Percentiles rank a stretch among this genome's conserved stretches.
Evolutionary conservation across 1,140 invertebrate genomes (phyloP).

Genomic region (Vollenhovia emeryi): DNA sequence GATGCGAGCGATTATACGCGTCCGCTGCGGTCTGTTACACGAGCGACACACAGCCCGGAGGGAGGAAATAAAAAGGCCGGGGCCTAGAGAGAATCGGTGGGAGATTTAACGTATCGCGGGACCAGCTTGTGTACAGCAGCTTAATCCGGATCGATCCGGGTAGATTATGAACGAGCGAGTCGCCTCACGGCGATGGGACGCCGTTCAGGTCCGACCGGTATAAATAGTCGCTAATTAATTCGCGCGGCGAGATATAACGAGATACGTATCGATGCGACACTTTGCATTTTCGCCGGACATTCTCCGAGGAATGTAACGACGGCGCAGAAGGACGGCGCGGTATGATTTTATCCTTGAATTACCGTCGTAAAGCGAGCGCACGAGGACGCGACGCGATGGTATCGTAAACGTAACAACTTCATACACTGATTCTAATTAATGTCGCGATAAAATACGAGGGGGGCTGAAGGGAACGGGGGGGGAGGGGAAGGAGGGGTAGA

Average conservation of each 20-base stretch:
- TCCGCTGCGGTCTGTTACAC: not conserved
- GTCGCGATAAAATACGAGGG: conserved; percentile 41
- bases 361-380: conserved; percentile 4
- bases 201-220: not conserved
- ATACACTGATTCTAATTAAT: conserved; percentile 49
- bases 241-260: conserved; percentile 9
- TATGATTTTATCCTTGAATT: conserved; percentile 22
- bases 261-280: conserved; percentile 7
- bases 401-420: conserved; percentile 48
- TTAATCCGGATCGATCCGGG: conserved; percentile 47
- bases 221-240: conserved; percentile 50
- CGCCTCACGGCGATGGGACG: not conserved
- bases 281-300: conserved; percentile 14
- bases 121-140: conserved; percentile 29
- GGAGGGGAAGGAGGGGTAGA: too few relatives aligned
- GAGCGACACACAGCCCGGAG: not conserved
- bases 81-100: not conserved
- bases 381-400: not conserved
- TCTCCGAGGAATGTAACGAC: not conserved
- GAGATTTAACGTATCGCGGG: conserved; percentile 30
- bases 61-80: not conserved
- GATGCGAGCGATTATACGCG: not conserved
- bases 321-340: conserved; percentile 2
- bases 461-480: too few relatives aligned
- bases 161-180: conserved; percentile 38